Evolutionary conservation across 2,797 vertebrate species (phyloP).

Genomic region (Mallotus villosus): DNA sequence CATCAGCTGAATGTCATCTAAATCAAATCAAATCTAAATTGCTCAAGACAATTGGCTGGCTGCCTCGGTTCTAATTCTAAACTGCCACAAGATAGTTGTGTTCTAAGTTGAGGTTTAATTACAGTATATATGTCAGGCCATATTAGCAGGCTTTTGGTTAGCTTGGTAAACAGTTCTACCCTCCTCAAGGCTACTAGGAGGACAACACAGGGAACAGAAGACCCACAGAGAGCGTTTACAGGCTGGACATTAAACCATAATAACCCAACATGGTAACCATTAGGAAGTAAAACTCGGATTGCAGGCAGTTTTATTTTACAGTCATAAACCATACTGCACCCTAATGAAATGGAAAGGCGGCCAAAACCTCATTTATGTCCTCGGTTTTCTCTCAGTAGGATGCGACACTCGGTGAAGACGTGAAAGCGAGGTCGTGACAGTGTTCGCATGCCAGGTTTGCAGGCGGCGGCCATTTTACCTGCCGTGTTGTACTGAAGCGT

Average conservation of each 20-base stretch:
- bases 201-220: slow-evolving; percentile 39
- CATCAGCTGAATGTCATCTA: slow-evolving; percentile 54
- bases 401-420: not conserved
- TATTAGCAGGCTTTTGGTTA: slow-evolving; percentile 56
- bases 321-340: slow-evolving; percentile 3
- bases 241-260: slow-evolving; percentile 48
- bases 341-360: slow-evolving; percentile 13
- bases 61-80: slow-evolving; percentile 44
- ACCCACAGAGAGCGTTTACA: slow-evolving; percentile 41
- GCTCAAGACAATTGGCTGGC: slow-evolving; percentile 47
- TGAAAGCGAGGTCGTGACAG: not conserved
- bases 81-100: slow-evolving; percentile 31
- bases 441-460: not conserved
- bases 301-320: slow-evolving; percentile 35
- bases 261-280: slow-evolving; percentile 40
- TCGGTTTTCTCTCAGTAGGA: slow-evolving; percentile 19
- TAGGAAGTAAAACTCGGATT: slow-evolving; percentile 34
- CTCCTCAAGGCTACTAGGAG: slow-evolving; percentile 47
- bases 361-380: slow-evolving; percentile 17
- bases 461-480: slow-evolving; percentile 27
- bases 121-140: slow-evolving; percentile 59
- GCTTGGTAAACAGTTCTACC: slow-evolving; percentile 53
- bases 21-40: slow-evolving; percentile 50
- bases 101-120: slow-evolving; percentile 26
- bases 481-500: slow-evolving; percentile 30